Conservation (phyloP, 2,113 vertebrate genomes). For the Bungarus multicinctus region DNA sequence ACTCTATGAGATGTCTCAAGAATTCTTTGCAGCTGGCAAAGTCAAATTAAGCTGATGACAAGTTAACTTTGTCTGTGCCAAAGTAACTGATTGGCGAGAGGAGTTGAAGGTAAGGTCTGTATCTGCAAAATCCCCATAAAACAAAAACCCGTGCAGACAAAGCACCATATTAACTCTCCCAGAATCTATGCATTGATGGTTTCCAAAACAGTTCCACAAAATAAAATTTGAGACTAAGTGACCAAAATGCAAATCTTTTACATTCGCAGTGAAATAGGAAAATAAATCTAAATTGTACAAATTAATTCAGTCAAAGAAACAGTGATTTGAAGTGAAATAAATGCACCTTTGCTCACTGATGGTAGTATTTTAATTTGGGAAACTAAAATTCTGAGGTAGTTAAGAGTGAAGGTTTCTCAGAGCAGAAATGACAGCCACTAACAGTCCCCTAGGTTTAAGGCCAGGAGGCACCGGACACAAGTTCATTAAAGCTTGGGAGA, state of each 20-base stretch:
- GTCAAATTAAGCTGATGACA: background rate
- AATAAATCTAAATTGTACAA: background rate
- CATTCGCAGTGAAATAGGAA: background rate
- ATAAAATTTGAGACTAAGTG: background rate
- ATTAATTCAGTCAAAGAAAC: background rate
- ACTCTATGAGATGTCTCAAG: background rate
- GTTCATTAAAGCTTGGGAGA: background rate
- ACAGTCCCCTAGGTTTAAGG: background rate
- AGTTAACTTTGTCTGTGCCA: background rate
- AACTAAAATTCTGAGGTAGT: background rate
- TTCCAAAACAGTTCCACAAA: background rate
- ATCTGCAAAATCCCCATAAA: background rate
- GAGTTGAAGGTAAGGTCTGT: background rate
- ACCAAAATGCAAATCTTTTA: background rate
- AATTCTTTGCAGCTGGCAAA: background rate
- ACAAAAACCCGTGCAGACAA: background rate
- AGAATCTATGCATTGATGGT: background rate
- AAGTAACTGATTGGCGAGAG: background rate
- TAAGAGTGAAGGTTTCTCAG: background rate
- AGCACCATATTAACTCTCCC: background rate
- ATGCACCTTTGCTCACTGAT: background rate
- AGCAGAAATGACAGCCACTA: background rate
- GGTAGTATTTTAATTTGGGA: background rate
- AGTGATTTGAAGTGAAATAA: background rate
- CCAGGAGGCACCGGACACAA: background rate